Conservation (phyloP, 1,140 invertebrate species). For the Antheraea pernyi region DNA sequence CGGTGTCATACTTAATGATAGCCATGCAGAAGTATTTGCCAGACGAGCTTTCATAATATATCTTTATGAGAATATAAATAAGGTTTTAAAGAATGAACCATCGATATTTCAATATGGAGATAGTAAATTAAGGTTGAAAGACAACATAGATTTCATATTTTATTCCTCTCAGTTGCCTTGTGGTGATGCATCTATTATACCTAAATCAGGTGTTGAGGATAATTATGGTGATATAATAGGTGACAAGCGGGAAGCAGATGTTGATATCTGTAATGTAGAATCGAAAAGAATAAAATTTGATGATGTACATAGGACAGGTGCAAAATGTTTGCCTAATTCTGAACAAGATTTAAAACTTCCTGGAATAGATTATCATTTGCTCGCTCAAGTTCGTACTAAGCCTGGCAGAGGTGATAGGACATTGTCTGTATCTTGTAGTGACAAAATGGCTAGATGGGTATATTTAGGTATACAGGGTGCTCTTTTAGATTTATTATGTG, state of each 20-base stretch:
- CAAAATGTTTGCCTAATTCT: slow-evolving; percentile 86
- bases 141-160: slow-evolving; percentile 89
- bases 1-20: slow-evolving; percentile 91
- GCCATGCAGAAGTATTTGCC: slow-evolving; percentile 94
- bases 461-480: slow-evolving; percentile 91
- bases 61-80: slow-evolving; percentile 83
- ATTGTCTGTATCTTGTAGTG: slow-evolving; percentile 94
- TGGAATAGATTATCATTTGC: slow-evolving; percentile 84
- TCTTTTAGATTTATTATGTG: slow-evolving; percentile 84
- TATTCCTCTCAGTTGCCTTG: slow-evolving; percentile 94
- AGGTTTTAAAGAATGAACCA: slow-evolving; percentile 46
- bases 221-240: slow-evolving; percentile 48
- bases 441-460: slow-evolving; percentile 95
- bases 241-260: slow-evolving; percentile 34
- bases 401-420: slow-evolving; percentile 95
- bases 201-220: slow-evolving; percentile 71
- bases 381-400: slow-evolving; percentile 91
- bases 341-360: slow-evolving; percentile 78
- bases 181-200: slow-evolving; percentile 96
- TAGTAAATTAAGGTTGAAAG: slow-evolving; percentile 77
- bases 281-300: slow-evolving; percentile 53
- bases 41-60: slow-evolving; percentile 90
- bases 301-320: slow-evolving; percentile 91
- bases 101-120: slow-evolving; percentile 65
- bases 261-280: slow-evolving; percentile 35